phyloP scores from a whole-genome alignment of 2,113 vertebrate genomes.

The Pandion haliaetus region DNA sequence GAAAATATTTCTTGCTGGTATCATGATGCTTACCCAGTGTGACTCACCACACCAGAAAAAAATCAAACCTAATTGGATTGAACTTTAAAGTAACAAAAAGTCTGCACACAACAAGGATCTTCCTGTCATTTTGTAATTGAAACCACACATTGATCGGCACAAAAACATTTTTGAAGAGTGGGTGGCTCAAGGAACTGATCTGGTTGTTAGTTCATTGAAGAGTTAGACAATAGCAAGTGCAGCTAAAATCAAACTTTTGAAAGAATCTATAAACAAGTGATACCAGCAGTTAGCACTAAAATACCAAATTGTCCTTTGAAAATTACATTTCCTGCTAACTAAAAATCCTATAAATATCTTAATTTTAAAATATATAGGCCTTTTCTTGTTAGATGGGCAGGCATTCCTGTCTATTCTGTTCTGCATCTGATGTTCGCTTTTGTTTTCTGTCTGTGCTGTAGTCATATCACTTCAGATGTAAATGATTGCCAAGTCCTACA shows the following conservation, averaged over 20 bases:
- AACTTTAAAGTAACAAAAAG: slow-evolving; percentile 50
- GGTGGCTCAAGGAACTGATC: neutral
- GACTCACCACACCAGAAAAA: neutral
- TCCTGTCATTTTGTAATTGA: slow-evolving; percentile 27
- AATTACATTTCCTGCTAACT: neutral
- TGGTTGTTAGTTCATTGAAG: neutral
- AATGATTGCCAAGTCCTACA: neutral
- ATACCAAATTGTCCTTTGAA: neutral
- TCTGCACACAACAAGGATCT: slow-evolving; percentile 18
- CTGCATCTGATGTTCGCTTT: neutral
- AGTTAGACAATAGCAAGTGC: neutral
- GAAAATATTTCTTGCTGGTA: neutral
- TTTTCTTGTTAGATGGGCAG: neutral
- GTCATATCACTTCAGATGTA: neutral
- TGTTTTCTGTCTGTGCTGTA: neutral
- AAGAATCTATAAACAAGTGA: neutral
- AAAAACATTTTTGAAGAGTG: neutral
- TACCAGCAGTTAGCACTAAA: neutral
- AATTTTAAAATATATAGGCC: neutral
- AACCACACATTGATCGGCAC: neutral
- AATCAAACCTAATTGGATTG: slow-evolving; percentile 49
- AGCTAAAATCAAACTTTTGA: neutral
- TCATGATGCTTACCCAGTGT: neutral
- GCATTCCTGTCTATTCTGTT: neutral
- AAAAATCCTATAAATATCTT: neutral